A percentile compares a stretch with the other conserved stretches of the same genome.
Evolutionary conservation across 2,113 vertebrate species (phyloP).

Genomic region (Setophaga petechia): DNA sequence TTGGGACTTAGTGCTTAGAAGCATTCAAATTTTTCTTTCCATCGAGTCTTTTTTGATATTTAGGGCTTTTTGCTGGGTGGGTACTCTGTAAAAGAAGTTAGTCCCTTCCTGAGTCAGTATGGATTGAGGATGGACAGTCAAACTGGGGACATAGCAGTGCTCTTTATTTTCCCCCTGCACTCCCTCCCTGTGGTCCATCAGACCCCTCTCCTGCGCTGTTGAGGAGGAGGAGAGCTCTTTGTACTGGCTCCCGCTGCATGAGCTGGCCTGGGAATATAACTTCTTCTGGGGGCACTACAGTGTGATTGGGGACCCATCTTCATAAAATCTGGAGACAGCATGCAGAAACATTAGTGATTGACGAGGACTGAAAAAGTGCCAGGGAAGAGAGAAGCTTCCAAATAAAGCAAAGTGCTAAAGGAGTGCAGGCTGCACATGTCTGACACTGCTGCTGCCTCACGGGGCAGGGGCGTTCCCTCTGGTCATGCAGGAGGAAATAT

Average conservation of each 20-base stretch:
- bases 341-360: slow-evolving; percentile 5
- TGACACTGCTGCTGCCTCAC: background rate
- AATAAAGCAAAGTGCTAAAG: background rate
- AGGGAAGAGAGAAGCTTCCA: slow-evolving; percentile 14
- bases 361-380: slow-evolving; percentile 21
- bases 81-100: fast-evolving
- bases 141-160: background rate
- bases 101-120: background rate
- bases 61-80: background rate
- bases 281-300: background rate
- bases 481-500: background rate
- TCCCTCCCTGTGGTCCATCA: background rate
- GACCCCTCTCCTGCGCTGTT: background rate
- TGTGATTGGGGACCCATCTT: background rate
- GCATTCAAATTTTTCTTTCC: background rate
- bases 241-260: fast-evolving
- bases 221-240: background rate
- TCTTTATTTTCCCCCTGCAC: background rate
- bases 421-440: background rate
- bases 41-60: background rate
- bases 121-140: background rate
- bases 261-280: background rate
- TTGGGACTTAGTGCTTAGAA: background rate
- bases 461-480: background rate
- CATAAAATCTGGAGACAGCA: background rate